A percentile compares a stretch with the other conserved stretches of the same genome.
Evolutionary conservation across 2,888 invertebrate genomes (phyloP).

Genomic region (Spisula solida): DNA sequence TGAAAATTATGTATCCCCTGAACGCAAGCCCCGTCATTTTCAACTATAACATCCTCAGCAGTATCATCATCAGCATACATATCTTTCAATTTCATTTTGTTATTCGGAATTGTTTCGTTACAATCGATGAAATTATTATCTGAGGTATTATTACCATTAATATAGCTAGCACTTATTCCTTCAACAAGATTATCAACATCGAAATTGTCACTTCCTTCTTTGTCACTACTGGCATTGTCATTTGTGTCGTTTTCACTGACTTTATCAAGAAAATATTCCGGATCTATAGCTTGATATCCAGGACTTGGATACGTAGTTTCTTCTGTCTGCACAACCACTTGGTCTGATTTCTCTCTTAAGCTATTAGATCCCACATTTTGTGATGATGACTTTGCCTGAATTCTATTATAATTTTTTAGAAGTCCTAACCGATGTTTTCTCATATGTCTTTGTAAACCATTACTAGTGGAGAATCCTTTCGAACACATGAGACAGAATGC

Average conservation of each 20-base stretch:
- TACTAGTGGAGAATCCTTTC: slow-evolving; percentile 46
- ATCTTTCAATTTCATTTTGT: neutral
- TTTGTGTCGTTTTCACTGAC: no score
- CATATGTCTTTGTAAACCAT: slow-evolving; percentile 54
- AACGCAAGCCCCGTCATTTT: neutral
- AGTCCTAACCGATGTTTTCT: slow-evolving; percentile 56
- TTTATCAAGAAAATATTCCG: slow-evolving; percentile 23
- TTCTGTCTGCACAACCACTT: neutral
- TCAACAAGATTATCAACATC: neutral
- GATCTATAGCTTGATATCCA: slow-evolving; percentile 20
- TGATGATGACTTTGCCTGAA: neutral
- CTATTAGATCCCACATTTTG: neutral
- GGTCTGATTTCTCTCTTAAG: neutral
- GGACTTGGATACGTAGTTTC: neutral
- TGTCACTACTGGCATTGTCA: neutral
- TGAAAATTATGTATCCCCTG: neutral
- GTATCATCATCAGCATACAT: neutral
- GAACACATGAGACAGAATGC: slow-evolving; percentile 57
- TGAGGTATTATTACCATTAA: neutral
- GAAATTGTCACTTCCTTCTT: no score
- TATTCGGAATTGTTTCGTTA: neutral
- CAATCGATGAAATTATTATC: neutral
- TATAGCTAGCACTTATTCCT: neutral
- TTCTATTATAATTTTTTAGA: slow-evolving; percentile 50
- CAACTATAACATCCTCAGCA: neutral